Evolutionary conservation across 1,140 invertebrate genomes (phyloP).

Genomic region (Piezodorus guildinii): DNA sequence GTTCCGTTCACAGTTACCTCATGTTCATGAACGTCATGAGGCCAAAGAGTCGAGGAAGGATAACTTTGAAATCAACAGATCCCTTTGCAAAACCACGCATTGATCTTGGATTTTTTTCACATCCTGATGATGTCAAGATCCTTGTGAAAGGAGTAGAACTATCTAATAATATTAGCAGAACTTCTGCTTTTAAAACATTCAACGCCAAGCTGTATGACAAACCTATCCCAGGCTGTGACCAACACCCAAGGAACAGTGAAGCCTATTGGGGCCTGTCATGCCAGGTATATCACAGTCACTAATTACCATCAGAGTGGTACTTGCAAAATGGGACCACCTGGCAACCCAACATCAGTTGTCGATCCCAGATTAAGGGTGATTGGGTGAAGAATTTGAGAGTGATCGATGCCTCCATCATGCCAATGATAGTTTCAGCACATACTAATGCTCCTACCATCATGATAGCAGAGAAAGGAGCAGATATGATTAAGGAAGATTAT

Average conservation of each 20-base stretch:
- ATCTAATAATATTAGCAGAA: conserved; percentile 43
- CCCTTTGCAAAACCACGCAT: conserved; percentile 68
- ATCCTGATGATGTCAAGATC: conserved; percentile 48
- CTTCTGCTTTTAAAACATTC: conserved; percentile 44
- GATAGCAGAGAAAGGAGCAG: conserved; percentile 59
- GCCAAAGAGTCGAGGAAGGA: conserved; percentile 59
- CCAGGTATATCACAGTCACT: conserved; percentile 51
- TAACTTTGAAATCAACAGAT: conserved; percentile 53
- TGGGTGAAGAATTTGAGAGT: conserved; percentile 58
- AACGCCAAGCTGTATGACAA: conserved; percentile 46
- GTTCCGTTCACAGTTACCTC: conserved; percentile 44
- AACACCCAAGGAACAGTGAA: conserved; percentile 48
- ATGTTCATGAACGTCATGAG: conserved; percentile 57
- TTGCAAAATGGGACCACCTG: conserved; percentile 67
- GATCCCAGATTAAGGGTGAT: conserved; percentile 54
- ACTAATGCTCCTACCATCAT: conserved; percentile 53
- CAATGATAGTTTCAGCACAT: conserved; percentile 44
- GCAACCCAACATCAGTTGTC: conserved; percentile 56
- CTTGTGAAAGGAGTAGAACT: conserved; percentile 49
- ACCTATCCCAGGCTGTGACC: conserved; percentile 50
- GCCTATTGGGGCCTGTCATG: conserved; percentile 62
- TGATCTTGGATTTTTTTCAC: conserved; percentile 63
- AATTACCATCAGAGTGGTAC: conserved; percentile 71
- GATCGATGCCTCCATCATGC: conserved; percentile 62
- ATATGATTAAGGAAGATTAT: conserved; percentile 49